Evolutionary conservation across 2,888 invertebrate genomes (phyloP).

Genomic region (Nebria salina): DNA sequence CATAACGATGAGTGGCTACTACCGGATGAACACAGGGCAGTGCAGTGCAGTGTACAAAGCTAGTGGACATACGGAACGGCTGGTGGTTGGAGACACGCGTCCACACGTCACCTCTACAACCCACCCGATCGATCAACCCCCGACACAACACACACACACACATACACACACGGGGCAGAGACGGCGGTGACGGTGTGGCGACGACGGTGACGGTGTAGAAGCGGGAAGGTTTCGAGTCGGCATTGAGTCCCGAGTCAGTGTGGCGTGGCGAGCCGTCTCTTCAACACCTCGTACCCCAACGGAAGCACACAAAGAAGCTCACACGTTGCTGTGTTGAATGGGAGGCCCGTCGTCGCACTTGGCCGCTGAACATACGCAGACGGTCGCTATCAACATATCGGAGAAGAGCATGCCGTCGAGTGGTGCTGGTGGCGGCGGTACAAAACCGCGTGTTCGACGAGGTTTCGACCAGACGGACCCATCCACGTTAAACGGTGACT

Average conservation of each 20-base stretch:
- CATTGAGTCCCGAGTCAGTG: slow-evolving; percentile 23
- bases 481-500: slow-evolving; percentile 35
- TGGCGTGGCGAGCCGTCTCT: slow-evolving; percentile 27
- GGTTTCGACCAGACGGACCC: slow-evolving; percentile 39
- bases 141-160: not conserved
- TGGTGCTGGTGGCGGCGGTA: slow-evolving; percentile 25
- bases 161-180: slow-evolving; percentile 25
- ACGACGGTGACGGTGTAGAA: not conserved
- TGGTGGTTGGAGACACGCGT: slow-evolving; percentile 26
- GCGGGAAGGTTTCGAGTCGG: slow-evolving; percentile 25
- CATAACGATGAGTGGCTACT: not conserved
- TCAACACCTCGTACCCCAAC: slow-evolving; percentile 16
- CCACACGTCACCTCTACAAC: slow-evolving; percentile 5
- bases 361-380: slow-evolving; percentile 43
- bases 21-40: not conserved
- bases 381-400: slow-evolving; percentile 35
- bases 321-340: slow-evolving; percentile 35
- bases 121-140: slow-evolving; percentile 22
- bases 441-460: slow-evolving; percentile 31
- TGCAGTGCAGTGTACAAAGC: not conserved
- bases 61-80: slow-evolving; percentile 14
- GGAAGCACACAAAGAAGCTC: not conserved
- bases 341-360: slow-evolving; percentile 45
- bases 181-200: slow-evolving; percentile 25
- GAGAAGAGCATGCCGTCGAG: slow-evolving; percentile 41